A percentile compares a stretch with the other conserved stretches of the same genome.
phyloP scores from a whole-genome alignment of 2,888 invertebrate species.

The Clepsis dumicolana region DNA sequence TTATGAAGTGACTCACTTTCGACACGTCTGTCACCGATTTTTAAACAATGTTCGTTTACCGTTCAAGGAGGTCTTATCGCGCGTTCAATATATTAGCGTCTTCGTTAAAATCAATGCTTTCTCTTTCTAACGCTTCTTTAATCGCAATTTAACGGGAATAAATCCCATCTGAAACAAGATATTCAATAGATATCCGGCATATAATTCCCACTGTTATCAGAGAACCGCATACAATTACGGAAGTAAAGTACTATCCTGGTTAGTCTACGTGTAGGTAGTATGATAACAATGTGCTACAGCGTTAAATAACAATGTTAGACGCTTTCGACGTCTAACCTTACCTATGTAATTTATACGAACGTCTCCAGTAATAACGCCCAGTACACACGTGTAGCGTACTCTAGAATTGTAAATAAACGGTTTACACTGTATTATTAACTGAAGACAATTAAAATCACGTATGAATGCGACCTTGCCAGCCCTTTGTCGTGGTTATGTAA shows the following conservation, averaged over 20 bases:
- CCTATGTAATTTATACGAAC: constrained; percentile 2
- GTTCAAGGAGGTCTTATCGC: not conserved
- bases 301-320: constrained; percentile 14
- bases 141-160: not conserved
- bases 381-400: constrained; percentile 4
- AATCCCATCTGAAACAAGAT: not conserved
- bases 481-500: constrained; percentile 38
- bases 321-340: not conserved
- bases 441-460: constrained; percentile 33
- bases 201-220: constrained; percentile 10
- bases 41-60: not conserved
- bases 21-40: constrained; percentile 4
- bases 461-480: constrained; percentile 27
- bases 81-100: constrained; percentile 7
- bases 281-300: constrained; percentile 21
- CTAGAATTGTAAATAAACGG: constrained; percentile 2
- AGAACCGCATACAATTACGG: constrained; percentile 20
- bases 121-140: not conserved
- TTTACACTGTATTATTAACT: constrained; percentile 9
- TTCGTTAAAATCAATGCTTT: not conserved
- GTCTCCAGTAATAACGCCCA: not conserved
- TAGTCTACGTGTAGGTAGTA: constrained; percentile 11
- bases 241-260: constrained; percentile 16
- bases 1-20: not conserved
- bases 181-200: not conserved